A percentile compares a stretch with the other conserved stretches of the same genome.
These are phyloP conservation scores for Amblyjoppa proteus DNA, from an alignment of 2,888 invertebrate species.

Conservation along the genomic window DNA sequence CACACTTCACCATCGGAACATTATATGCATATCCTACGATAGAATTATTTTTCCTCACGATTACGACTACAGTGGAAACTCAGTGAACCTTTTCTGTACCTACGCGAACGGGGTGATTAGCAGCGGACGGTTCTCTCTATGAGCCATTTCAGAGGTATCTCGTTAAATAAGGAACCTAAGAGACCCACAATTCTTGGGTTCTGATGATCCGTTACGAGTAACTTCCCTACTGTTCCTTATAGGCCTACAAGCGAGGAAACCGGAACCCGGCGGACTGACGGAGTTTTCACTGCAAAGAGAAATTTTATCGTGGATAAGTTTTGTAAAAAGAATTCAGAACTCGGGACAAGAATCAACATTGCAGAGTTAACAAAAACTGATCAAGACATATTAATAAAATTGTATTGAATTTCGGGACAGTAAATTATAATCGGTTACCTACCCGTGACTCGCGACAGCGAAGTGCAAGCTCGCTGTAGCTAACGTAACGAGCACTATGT, in stretches of 20 bases:
- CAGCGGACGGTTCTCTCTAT: background rate
- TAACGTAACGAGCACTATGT: slow-evolving; percentile 3
- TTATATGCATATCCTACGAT: slow-evolving; percentile 41
- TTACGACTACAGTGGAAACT: background rate
- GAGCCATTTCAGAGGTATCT: background rate
- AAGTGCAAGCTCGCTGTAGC: slow-evolving; percentile 3
- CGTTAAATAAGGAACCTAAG: background rate
- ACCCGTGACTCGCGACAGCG: background rate
- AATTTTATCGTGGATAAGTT: slow-evolving; percentile 25
- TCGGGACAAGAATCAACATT: background rate
- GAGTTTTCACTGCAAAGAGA: background rate
- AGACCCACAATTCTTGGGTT: background rate
- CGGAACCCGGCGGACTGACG: background rate
- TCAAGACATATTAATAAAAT: background rate
- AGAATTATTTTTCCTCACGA: slow-evolving; percentile 37
- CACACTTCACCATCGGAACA: slow-evolving; percentile 49
- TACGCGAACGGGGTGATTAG: too few relatives aligned
- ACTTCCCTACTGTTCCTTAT: background rate
- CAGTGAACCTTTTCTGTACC: too few relatives aligned
- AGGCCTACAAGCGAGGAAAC: background rate
- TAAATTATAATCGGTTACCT: slow-evolving; percentile 10
- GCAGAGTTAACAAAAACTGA: background rate
- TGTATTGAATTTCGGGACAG: slow-evolving; percentile 23
- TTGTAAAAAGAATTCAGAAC: slow-evolving; percentile 19
- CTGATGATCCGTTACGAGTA: background rate